Conservation (phyloP, 2,797 vertebrate species). For the Cossypha niveicapilla region DNA sequence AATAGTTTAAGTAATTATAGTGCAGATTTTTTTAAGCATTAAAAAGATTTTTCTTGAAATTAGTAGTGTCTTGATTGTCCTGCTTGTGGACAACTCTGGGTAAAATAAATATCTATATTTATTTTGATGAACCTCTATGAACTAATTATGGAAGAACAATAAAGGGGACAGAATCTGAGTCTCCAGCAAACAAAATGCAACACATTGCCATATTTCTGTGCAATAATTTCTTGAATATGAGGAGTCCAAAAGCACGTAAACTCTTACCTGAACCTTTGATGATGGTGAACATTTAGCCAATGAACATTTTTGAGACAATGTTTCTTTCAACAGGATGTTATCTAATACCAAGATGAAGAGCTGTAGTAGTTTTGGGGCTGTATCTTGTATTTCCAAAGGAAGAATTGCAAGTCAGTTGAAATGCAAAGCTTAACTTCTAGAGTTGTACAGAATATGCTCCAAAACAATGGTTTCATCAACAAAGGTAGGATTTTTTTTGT, state of each 20-base stretch:
- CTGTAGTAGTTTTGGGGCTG: not conserved
- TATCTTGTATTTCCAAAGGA: not conserved
- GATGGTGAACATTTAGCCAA: not conserved
- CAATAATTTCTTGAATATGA: not conserved
- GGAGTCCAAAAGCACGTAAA: not conserved
- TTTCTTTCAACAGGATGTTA: not conserved
- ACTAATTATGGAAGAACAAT: not conserved
- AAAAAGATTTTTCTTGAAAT: not conserved
- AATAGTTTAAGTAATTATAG: not conserved
- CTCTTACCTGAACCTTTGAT: not conserved
- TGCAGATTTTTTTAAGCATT: not conserved
- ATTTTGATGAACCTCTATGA: not conserved
- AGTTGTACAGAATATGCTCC: not conserved
- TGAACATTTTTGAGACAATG: not conserved
- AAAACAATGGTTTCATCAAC: not conserved
- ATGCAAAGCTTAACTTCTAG: not conserved
- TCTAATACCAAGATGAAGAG: not conserved
- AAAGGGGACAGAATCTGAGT: not conserved
- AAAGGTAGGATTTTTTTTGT: not conserved
- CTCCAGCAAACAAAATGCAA: not conserved
- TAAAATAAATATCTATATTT: not conserved
- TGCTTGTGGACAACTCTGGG: not conserved
- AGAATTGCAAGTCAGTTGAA: not conserved
- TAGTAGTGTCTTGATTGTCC: not conserved
- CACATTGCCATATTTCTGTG: not conserved